Conservation (phyloP, 2,113 vertebrate species). For the Polypterus senegalus region DNA sequence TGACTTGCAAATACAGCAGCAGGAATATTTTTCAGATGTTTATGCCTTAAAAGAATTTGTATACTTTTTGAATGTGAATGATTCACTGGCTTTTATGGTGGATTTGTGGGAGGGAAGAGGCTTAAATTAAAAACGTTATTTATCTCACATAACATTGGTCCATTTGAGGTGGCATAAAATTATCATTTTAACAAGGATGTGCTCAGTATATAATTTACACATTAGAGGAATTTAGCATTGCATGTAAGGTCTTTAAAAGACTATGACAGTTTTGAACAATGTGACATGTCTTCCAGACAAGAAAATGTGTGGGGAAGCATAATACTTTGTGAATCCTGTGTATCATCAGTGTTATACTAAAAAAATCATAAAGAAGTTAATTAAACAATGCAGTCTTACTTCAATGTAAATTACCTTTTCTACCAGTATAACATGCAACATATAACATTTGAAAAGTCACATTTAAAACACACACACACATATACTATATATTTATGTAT, state of each 20-base stretch:
- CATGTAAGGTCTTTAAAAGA: slow-evolving; percentile 32
- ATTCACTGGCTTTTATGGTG: background rate
- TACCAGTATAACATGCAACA: too few relatives aligned
- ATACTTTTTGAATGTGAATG: background rate
- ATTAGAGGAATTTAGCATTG: slow-evolving; percentile 55
- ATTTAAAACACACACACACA: too few relatives aligned
- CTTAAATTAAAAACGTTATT: slow-evolving; percentile 41
- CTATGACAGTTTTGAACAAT: slow-evolving; percentile 36
- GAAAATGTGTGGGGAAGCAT: slow-evolving; percentile 27
- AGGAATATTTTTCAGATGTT: background rate
- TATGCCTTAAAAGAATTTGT: background rate
- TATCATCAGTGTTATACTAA: slow-evolving; percentile 11
- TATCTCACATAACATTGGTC: slow-evolving; percentile 23
- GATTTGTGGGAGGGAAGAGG: background rate
- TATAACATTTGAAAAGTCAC: too few relatives aligned
- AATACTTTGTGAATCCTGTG: slow-evolving; percentile 15
- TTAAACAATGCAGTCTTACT: slow-evolving; percentile 17
- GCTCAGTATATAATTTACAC: slow-evolving; percentile 34
- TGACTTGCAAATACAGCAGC: too few relatives aligned
- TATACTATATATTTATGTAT: too few relatives aligned
- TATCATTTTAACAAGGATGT: slow-evolving; percentile 39
- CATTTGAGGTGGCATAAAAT: slow-evolving; percentile 42
- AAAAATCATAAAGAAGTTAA: slow-evolving; percentile 11
- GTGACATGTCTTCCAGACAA: slow-evolving; percentile 34
- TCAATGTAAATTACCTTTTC: slow-evolving; percentile 32